A percentile compares a stretch with the other conserved stretches of the same genome.
Evolutionary conservation across 2,113 vertebrate species (phyloP).

Genomic region (Falcunculus frontatus): DNA sequence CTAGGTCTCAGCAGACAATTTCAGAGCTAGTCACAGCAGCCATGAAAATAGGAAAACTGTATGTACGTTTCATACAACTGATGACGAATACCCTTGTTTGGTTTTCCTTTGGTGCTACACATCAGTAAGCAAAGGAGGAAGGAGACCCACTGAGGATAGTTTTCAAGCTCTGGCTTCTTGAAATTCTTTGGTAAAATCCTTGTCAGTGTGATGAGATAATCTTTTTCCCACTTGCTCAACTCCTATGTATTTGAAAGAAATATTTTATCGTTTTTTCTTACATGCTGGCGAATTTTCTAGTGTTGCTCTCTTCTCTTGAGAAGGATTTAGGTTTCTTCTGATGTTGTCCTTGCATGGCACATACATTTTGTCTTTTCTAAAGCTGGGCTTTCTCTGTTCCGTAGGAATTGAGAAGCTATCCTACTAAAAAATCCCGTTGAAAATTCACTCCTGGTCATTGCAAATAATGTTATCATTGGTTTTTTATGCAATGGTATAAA

Average conservation of each 20-base stretch:
- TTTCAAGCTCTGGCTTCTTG: not conserved
- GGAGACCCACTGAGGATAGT: not conserved
- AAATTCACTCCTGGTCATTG: not conserved
- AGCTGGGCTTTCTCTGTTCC: not conserved
- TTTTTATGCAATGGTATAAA: not conserved
- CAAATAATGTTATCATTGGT: not conserved
- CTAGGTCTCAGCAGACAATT: not conserved
- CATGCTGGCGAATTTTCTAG: not conserved
- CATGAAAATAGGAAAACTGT: not conserved
- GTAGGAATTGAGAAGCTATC: not conserved
- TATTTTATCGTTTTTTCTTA: not conserved
- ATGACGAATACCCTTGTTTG: not conserved
- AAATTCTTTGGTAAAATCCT: not conserved
- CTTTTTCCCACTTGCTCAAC: not conserved
- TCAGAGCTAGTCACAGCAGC: not conserved
- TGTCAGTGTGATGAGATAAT: not conserved
- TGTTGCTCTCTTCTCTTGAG: not conserved
- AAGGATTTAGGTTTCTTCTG: not conserved
- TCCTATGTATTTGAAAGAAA: not conserved
- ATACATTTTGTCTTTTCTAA: not conserved
- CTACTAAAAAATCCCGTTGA: not conserved
- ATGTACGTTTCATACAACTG: not conserved
- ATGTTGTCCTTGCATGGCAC: not conserved
- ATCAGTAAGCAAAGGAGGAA: not conserved
- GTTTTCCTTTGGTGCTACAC: not conserved